A percentile compares a stretch with the other conserved stretches of the same genome.
Evolutionary conservation across 2,888 invertebrate genomes (phyloP).

Genomic region (Alsophila aescularia): DNA sequence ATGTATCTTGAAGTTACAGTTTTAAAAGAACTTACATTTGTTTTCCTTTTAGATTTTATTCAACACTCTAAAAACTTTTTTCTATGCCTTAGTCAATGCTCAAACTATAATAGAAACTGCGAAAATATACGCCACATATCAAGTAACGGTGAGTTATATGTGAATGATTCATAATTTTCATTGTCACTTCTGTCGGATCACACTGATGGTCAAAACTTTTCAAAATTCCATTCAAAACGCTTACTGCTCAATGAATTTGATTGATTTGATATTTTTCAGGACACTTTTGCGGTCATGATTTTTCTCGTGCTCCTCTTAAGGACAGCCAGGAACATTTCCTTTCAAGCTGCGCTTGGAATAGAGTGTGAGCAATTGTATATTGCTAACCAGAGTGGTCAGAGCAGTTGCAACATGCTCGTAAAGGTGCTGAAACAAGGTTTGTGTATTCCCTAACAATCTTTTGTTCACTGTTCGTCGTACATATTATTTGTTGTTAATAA

Average conservation of each 20-base stretch:
- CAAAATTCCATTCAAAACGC: no score
- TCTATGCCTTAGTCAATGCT: neutral
- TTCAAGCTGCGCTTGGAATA: neutral
- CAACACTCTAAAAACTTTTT: neutral
- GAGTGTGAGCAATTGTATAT: constrained; percentile 1
- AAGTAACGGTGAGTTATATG: neutral
- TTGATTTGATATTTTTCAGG: neutral
- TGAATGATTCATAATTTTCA: no score
- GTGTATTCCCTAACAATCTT: neutral
- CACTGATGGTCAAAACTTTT: no score
- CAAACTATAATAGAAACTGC: neutral
- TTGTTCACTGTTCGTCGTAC: no score
- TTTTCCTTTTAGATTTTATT: neutral
- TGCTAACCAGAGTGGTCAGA: neutral
- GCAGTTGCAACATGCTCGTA: neutral
- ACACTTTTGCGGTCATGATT: neutral
- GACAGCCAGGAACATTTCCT: neutral
- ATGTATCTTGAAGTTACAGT: neutral
- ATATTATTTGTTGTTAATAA: no score
- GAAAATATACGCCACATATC: neutral
- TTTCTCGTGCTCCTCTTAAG: neutral
- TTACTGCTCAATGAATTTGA: no score
- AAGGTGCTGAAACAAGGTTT: neutral
- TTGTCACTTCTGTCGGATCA: no score
- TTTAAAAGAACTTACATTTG: neutral